Percentiles rank a stretch among this genome's conserved stretches.
phyloP scores from a whole-genome alignment of 2,888 invertebrate species.

The Trissonchulus sp. region DNA sequence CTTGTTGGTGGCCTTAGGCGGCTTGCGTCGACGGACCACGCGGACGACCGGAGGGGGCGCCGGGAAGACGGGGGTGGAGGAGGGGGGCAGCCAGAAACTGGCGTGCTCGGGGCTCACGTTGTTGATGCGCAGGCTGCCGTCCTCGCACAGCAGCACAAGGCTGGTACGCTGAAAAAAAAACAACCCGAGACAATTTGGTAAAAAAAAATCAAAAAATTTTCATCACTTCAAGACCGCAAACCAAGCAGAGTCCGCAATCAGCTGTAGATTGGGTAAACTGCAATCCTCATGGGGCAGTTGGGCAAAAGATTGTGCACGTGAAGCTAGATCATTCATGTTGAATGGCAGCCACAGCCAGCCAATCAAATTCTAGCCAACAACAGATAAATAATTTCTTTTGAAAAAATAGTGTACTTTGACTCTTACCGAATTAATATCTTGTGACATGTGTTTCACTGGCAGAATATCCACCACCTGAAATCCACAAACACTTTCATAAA shows the following conservation, averaged over 20 bases:
- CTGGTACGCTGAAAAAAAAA: slow-evolving; percentile 12
- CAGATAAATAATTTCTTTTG: too few relatives aligned
- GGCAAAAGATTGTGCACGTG: too few relatives aligned
- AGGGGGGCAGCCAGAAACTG: slow-evolving; percentile 3
- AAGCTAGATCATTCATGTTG: too few relatives aligned
- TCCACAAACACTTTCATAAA: background rate
- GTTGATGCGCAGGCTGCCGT: slow-evolving; percentile 88
- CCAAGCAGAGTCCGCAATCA: too few relatives aligned
- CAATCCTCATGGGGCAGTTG: too few relatives aligned
- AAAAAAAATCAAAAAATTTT: background rate
- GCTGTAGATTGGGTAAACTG: too few relatives aligned
- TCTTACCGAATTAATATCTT: slow-evolving; percentile 12
- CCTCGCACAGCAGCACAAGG: slow-evolving; percentile 84
- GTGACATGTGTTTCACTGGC: slow-evolving; percentile 23
- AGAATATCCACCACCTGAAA: slow-evolving; percentile 21
- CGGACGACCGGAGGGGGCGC: slow-evolving; percentile 9
- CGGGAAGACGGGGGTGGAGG: slow-evolving; percentile 5
- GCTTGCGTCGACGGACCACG: background rate
- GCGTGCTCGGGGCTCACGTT: slow-evolving; percentile 64
- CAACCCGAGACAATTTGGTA: background rate
- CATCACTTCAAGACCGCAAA: too few relatives aligned
- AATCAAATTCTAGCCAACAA: too few relatives aligned
- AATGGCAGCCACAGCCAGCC: too few relatives aligned
- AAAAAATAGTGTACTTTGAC: background rate
- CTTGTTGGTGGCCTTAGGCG: background rate